Conservation (phyloP, 2,797 vertebrate species). For the Microchirus variegatus region DNA sequence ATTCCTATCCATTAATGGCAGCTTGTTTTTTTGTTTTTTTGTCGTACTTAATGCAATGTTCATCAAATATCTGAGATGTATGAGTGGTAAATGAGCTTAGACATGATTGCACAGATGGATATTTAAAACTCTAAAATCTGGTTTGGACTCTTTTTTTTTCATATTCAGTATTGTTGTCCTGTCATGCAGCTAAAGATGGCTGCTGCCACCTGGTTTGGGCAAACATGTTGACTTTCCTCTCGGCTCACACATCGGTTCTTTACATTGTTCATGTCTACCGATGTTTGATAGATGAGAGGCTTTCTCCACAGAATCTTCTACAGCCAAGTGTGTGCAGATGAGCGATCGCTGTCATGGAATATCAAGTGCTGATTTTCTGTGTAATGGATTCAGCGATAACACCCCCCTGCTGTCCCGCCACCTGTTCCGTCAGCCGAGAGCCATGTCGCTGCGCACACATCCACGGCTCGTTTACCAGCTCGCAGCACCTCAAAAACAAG, state of each 20-base stretch:
- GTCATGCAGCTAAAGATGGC: background rate
- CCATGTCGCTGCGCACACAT: constrained; percentile 31
- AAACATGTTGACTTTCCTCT: background rate
- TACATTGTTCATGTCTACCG: constrained; percentile 9
- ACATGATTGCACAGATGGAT: constrained; percentile 1
- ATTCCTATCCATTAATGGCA: too few species aligned
- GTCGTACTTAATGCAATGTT: too few species aligned
- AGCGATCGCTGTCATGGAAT: constrained; percentile 64
- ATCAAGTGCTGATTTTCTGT: constrained; percentile 75
- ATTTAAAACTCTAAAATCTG: background rate
- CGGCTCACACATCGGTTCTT: background rate
- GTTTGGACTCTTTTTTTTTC: background rate
- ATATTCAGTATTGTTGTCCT: background rate
- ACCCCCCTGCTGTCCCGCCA: constrained; percentile 78
- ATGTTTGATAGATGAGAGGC: constrained; percentile 27
- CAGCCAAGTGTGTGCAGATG: constrained; percentile 35
- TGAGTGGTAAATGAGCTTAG: background rate
- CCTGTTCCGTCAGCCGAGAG: constrained; percentile 76
- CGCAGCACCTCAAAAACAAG: constrained; percentile 48
- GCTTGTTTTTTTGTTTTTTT: too few species aligned
- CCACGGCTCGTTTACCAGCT: constrained; percentile 58
- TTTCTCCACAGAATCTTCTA: constrained; percentile 18
- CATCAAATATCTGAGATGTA: background rate
- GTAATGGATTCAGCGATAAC: constrained; percentile 75
- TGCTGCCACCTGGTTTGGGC: background rate